Evolutionary conservation across 2,113 vertebrate genomes (phyloP), one percentile per base, ranked within the genome.

Genomic region (Mus spicilegus): DNA sequence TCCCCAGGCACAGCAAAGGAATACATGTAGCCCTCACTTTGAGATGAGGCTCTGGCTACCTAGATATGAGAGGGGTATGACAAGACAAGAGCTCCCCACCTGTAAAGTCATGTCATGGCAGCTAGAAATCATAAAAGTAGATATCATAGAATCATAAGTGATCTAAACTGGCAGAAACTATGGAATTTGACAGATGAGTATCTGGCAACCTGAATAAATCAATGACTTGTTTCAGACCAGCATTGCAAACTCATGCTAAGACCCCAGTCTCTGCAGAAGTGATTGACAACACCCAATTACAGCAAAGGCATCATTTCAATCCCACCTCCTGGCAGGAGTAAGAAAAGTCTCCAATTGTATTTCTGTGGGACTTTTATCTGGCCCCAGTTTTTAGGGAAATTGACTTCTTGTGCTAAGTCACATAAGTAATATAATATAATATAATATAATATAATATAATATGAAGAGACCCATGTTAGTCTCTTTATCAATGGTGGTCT

Each of bases 361-460:
- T 89, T 92, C 72, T 36, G 84, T 36, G 69, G 90, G 0, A 6
- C 73, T 95, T 91, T 89, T 80, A 72, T 58, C 49, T 94, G 0
- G 51, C 51, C 70, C 72, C 92, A 46, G 72, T 95, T 73, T 81
- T 63, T 78, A 76, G 86, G 63, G 22, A 24, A 88, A 49, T 33
- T 46, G 88, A 24, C 28, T 51, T 80, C 42, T 17, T 19, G 24
- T 63, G 36, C 87, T 87, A 75, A 97, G 87, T 75, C 75, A 63
- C 2, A 26, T 33, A 6, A 49, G 49, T 49, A 49, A 49, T 49
- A 49, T 49, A 49, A 49, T 49, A 49, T 49, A 49, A 49, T 49
- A 49, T 49, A 49, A 49, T 49, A 49, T 49, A 49, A 49, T 49
- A 49, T 49, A 49, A 49, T 49, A 49, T 49, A 49, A 49, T 49